Base-by-base conservation (phyloP, 2,888 invertebrate genomes). In the Cosmopolites sordidus region DNA sequence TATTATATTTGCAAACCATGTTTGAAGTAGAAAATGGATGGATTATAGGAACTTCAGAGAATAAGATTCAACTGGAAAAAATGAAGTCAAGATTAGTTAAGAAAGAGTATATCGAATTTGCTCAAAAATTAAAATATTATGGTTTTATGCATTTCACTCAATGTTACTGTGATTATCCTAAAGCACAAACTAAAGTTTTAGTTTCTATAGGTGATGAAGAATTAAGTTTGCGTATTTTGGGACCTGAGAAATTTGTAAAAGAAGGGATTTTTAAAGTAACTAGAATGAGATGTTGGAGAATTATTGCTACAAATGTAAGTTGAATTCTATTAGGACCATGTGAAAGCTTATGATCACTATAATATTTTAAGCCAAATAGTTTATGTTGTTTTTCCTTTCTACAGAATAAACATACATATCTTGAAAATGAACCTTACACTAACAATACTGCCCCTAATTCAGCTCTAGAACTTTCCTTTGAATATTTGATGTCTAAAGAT, bases 231-330 rank as follows among this genome's bases (percentile, higher is more conserved):
- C 79, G 84, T 55, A 71, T 79, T 49, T 81, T 83, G 16, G 72
- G 76, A 8, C 72, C 75, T 30, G 78, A 80, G 14, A 78, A 80
- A 22, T 81, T 84, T 50, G 75, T 82, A n/a, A 83, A 83, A 61
- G 96, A 96, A 73, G 87, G 89, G 43, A 81, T 83, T 65, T 97
- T 94, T 73, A 91, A 92, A 73, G 93, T 97, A 33, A 97, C 96
- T 0, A 79, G 97, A 63, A 97, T 98, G 89, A 82, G 93, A 53
- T 96, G 96, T 67, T 99, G 98, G 98, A 82, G 97, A 63, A 93
- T 98, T 43, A 94, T 93, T 15, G 90, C 92, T 1, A 78, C 87
- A 63, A 87, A 89, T 70, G 87, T 88, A 73, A 80, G 79, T 71
- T 45, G 38, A 40, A n/a, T n/a, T n/a, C n/a, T n/a, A n/a, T n/a